Evolutionary conservation across 2,113 vertebrate genomes (phyloP), one percentile per base, ranked within the genome.

Genomic region (Hucho hucho): DNA sequence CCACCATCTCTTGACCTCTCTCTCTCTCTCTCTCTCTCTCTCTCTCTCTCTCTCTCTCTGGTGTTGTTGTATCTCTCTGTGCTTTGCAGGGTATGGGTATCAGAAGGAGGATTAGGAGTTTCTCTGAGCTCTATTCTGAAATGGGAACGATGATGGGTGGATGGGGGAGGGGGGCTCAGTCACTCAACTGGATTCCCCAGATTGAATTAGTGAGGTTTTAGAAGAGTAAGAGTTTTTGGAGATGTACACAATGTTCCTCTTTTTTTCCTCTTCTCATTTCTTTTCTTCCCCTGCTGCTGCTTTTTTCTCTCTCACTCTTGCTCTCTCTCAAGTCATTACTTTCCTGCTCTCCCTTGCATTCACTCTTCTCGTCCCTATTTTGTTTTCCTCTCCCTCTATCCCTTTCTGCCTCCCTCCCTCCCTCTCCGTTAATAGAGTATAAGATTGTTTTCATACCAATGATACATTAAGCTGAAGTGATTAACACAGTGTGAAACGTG

Each of bases 381-480:
- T 13, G 20, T 58, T 26, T 69, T n/a, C 12, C 66, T 72, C 58
- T 16, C 64, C 37, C 63, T 61, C 13, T 20, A 6, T 56, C 58
- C 61, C 53, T 20, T 59, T 72, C 46, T 14, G 56, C 59, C 13
- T 28, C 25, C 68, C 71, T 67, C 58, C 37, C 32, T 65, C 24
- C n/a, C 20, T 63, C 49, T n/a, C 58, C 75, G 69, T 78, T 75
- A 86, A 81, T 80, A 85, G 79, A 46, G 56, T 79, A 56, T 71
- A 73, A 83, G 86, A 87, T 84, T 88, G 88, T 91, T 90, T 91
- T 90, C 79, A 81, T 86, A 84, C 85, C 86, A 75, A 79, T 84
- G 91, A 87, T 89, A 90, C 91, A 91, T 92, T 87, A 89, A 80
- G 82, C 87, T 89, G 88, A 91, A 92, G 89, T 91, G 90, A 92